These are phyloP conservation scores for Drosophila watanabei DNA, from an alignment of 1,140 invertebrate species.

Conservation along the genomic window DNA sequence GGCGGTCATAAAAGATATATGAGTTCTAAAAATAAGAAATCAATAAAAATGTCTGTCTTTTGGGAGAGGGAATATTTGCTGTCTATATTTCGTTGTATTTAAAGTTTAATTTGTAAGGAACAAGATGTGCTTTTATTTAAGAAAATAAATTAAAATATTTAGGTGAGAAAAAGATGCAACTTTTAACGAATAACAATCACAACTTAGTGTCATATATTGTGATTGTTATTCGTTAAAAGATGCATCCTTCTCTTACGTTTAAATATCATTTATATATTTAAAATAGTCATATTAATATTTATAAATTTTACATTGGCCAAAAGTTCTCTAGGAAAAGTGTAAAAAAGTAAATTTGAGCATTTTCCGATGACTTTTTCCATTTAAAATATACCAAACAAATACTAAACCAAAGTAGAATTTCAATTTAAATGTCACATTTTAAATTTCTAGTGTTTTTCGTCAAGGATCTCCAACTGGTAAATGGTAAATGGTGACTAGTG, in stretches of 20 bases:
- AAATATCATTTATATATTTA: too few relatives aligned
- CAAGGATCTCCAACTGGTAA: not conserved
- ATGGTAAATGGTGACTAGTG: conserved; percentile 12
- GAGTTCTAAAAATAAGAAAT: conserved; percentile 20
- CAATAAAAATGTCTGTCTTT: not conserved
- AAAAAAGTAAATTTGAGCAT: too few relatives aligned
- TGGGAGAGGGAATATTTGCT: too few relatives aligned
- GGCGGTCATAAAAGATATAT: conserved; percentile 12
- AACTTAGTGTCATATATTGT: too few relatives aligned
- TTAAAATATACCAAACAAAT: not conserved
- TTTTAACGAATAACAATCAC: too few relatives aligned
- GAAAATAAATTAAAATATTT: not conserved
- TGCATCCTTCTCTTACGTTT: too few relatives aligned
- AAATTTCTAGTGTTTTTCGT: conserved; percentile 26
- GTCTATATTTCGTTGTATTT: not conserved
- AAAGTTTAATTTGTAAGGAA: not conserved
- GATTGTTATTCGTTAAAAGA: too few relatives aligned
- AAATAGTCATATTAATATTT: too few relatives aligned
- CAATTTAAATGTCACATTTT: not conserved
- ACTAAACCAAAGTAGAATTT: not conserved
- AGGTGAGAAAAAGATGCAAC: too few relatives aligned
- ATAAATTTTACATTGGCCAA: too few relatives aligned
- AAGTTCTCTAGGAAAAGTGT: too few relatives aligned
- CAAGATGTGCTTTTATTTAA: not conserved
- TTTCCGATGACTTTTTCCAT: too few relatives aligned